Percentiles rank a stretch among this genome's conserved stretches.
Conservation (phyloP, 2,888 invertebrate genomes). For the Arctia plantaginis region DNA sequence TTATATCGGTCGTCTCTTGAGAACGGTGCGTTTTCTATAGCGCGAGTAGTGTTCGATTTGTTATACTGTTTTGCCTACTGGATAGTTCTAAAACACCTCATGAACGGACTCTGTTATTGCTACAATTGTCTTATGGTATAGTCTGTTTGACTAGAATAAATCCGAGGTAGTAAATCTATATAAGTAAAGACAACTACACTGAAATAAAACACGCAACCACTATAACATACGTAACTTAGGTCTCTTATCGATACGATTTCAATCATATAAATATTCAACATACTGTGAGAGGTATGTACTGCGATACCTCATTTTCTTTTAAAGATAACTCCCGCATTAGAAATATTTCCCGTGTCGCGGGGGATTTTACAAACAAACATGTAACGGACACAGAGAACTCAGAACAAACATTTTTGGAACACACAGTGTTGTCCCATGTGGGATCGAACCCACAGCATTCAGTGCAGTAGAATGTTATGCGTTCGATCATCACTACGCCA, state of each 20-base stretch:
- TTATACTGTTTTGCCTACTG: slow-evolving; percentile 29
- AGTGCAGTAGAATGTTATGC: too few relatives aligned
- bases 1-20: slow-evolving; percentile 44
- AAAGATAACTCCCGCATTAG: too few relatives aligned
- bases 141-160: slow-evolving; percentile 19
- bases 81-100: slow-evolving; percentile 6
- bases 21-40: slow-evolving; percentile 32
- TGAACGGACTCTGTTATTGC: neutral
- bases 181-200: neutral
- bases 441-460: too few relatives aligned
- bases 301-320: too few relatives aligned
- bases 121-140: slow-evolving; percentile 31
- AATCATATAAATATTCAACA: neutral
- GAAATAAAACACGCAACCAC: neutral
- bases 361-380: too few relatives aligned
- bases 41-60: slow-evolving; percentile 43
- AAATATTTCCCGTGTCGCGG: too few relatives aligned
- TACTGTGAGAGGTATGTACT: neutral
- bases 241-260: neutral
- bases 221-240: neutral
- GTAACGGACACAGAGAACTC: too few relatives aligned
- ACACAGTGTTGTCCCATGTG: too few relatives aligned
- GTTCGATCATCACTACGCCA: too few relatives aligned
- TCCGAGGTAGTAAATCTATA: neutral
- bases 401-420: too few relatives aligned